These are phyloP conservation scores for Macrostomum cliftonense DNA, from an alignment of 2,888 invertebrate genomes.

Conservation along the genomic window DNA sequence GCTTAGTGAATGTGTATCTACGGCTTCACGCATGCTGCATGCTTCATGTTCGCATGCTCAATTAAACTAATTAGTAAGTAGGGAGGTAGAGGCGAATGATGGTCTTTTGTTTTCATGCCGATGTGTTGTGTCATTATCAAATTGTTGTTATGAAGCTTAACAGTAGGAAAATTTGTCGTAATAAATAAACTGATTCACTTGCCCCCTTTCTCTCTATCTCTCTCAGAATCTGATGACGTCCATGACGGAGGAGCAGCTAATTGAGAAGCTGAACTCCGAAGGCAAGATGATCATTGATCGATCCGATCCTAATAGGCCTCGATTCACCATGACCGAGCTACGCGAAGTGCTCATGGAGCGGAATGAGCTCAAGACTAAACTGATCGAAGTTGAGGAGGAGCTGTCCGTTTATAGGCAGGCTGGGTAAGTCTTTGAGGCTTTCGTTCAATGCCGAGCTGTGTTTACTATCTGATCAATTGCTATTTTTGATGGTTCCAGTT, in stretches of 20 bases:
- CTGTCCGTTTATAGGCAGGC: slow-evolving; percentile 42
- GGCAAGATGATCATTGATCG: slow-evolving; percentile 32
- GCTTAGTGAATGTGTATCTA: too few species aligned
- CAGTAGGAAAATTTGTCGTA: too few species aligned
- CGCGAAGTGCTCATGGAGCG: slow-evolving; percentile 71
- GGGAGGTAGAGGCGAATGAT: too few species aligned
- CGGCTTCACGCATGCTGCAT: too few species aligned
- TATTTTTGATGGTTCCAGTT: too few species aligned
- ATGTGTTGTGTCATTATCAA: too few species aligned
- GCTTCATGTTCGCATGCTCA: too few species aligned
- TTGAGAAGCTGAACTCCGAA: slow-evolving; percentile 21
- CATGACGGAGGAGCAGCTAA: slow-evolving; percentile 16
- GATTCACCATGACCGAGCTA: slow-evolving; percentile 64
- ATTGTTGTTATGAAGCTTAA: too few species aligned
- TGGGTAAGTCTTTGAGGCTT: slow-evolving; percentile 48
- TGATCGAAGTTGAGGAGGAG: slow-evolving; percentile 80
- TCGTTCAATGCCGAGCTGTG: slow-evolving; percentile 11
- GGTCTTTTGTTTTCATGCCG: too few species aligned
- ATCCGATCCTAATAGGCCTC: slow-evolving; percentile 47
- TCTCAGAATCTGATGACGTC: background rate
- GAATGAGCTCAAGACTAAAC: slow-evolving; percentile 73
- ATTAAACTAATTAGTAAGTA: too few species aligned
- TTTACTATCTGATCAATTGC: too few species aligned
- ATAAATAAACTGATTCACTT: background rate
- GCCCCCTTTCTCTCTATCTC: too few species aligned